These are phyloP conservation scores for Galagoides demidoff DNA, from an alignment of 2,797 vertebrate species.

Conservation along the genomic window DNA sequence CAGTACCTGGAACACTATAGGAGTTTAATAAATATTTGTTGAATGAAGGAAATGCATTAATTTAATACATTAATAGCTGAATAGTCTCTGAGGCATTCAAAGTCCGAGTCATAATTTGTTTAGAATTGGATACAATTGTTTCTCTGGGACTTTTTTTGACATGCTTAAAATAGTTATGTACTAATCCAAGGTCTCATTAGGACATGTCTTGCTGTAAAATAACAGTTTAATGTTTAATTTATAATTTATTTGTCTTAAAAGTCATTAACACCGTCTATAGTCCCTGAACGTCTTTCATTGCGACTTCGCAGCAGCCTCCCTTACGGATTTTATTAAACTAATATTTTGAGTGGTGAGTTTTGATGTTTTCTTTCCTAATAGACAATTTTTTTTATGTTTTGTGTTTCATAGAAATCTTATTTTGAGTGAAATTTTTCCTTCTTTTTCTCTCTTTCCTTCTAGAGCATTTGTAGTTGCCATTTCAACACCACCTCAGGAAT, in stretches of 20 bases:
- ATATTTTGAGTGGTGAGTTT: constrained; percentile 41
- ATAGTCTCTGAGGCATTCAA: constrained; percentile 26
- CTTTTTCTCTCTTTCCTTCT: neutral
- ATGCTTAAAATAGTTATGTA: constrained; percentile 7
- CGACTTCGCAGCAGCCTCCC: neutral
- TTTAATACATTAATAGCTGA: neutral
- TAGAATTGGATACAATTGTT: constrained; percentile 1
- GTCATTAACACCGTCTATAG: neutral
- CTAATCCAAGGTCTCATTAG: neutral
- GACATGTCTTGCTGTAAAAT: constrained; percentile 1
- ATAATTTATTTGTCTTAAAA: neutral
- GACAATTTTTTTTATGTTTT: constrained; percentile 9
- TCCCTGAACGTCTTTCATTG: constrained; percentile 8
- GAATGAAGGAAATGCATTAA: neutral
- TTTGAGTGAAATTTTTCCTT: neutral
- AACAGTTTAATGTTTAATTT: constrained; percentile 23
- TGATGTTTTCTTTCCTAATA: neutral
- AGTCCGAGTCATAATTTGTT: neutral
- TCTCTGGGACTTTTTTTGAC: neutral
- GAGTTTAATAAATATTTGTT: constrained; percentile 20
- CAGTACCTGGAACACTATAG: neutral
- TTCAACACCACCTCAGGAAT: neutral
- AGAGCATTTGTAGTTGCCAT: neutral
- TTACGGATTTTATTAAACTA: neutral
- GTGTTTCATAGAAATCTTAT: neutral